Evolutionary conservation across 2,888 invertebrate species (phyloP), one percentile per base, ranked within the genome.

Genomic region (Xestia sexstrigata): DNA sequence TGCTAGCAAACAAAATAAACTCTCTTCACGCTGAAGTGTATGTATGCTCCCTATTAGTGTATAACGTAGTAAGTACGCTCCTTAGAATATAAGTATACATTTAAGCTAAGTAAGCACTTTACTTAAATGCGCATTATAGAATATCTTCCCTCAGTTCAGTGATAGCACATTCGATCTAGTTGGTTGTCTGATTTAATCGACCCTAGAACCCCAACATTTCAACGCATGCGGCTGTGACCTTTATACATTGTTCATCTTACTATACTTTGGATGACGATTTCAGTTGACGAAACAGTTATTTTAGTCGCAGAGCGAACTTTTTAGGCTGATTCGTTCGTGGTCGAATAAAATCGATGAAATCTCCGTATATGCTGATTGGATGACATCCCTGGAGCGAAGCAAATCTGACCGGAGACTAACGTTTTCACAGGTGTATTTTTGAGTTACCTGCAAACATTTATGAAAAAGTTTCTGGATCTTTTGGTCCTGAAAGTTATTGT

Each of bases 331-430:
- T 81, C 66, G 75, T 75, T 66, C 11, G 45, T 60, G 20, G 42
- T 26, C 35, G 76, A 58, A 49, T 65, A 79, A 79, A 81, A 65
- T 80, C 42, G 47, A 49, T 74, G 42, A 60, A 81, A 66, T 81
- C 49, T 45, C 58, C 26, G 45, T 76, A 62, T 45, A 52, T 62
- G 81, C 52, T 76, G 76, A 81, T 82, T 81, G 82, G 76, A 79
- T 62, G 47, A 62, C 78, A 77, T 80, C 69, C 52, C 82, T 75
- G 20, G 42, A 26, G 81, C 39, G 67, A 67, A 67, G 39, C 76
- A 81, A 79, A 81, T 75, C 79, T 68, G 62, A 68, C 47, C 45
- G 39, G 23, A 55, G 17, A 75, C 68, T 63, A 63, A 55, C n/a
- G 42, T 79, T 78, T 58, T 49, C 49, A 58, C 35, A 58, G 65